phyloP scores from a whole-genome alignment of 2,797 vertebrate species.

The Buphagus erythrorhynchus region DNA sequence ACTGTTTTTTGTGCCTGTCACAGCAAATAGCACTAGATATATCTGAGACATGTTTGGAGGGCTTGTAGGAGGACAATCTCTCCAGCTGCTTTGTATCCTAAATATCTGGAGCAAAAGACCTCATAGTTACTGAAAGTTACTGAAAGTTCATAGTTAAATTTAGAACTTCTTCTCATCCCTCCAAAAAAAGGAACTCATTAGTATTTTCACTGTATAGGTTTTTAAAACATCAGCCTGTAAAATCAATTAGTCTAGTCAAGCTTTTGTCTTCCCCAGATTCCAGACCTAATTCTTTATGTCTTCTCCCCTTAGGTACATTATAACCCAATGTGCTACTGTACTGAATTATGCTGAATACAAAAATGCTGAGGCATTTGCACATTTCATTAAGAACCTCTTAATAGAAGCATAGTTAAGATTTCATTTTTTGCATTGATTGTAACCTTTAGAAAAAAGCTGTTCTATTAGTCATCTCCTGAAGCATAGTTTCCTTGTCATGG shows the following conservation, averaged over 20 bases:
- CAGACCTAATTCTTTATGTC: conserved; percentile 54
- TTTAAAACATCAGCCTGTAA: conserved; percentile 40
- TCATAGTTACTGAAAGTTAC: neutral
- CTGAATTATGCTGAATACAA: neutral
- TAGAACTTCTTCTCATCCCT: neutral
- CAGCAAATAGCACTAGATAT: neutral
- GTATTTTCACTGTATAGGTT: conserved; percentile 18
- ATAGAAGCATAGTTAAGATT: neutral
- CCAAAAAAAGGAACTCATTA: conserved; percentile 16
- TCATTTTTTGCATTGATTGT: neutral
- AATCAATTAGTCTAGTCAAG: conserved; percentile 67
- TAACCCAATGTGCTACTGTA: neutral
- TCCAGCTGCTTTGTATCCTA: neutral
- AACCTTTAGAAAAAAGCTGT: neutral
- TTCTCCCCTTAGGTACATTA: conserved; percentile 6
- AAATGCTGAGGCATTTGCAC: neutral
- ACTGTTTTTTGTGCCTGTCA: neutral
- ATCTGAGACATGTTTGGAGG: neutral
- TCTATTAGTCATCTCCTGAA: neutral
- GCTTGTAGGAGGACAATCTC: neutral
- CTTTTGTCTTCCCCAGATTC: conserved; percentile 53
- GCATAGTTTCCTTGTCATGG: neutral
- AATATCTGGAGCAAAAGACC: neutral
- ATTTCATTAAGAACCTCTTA: neutral
- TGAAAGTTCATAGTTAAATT: conserved; percentile 13